Conservation (phyloP, 2,888 invertebrate genomes). For the Pterobdella sp. region DNA sequence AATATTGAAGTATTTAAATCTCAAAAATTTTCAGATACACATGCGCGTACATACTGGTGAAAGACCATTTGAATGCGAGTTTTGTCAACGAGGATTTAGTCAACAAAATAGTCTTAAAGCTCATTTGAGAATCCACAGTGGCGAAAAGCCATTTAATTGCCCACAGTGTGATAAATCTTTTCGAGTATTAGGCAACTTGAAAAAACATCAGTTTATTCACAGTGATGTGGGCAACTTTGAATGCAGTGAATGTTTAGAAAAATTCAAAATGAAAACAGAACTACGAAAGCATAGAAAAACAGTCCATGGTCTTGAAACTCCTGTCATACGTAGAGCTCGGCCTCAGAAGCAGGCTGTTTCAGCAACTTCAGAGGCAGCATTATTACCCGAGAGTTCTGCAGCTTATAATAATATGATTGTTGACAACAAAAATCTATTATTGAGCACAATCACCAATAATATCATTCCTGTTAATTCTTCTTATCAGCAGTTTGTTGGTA, state of each 20-base stretch:
- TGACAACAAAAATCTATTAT: background rate
- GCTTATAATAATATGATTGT: background rate
- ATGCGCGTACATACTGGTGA: constrained; percentile 37
- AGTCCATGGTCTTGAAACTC: background rate
- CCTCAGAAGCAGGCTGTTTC: background rate
- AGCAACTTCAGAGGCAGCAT: background rate
- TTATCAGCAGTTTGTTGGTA: constrained; percentile 2
- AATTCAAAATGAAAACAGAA: background rate
- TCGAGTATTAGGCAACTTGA: constrained; percentile 26
- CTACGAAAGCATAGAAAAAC: background rate
- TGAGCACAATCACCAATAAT: constrained; percentile 9
- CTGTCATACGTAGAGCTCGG: background rate
- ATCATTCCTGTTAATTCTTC: constrained; percentile 10
- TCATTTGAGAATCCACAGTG: constrained; percentile 36
- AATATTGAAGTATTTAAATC: background rate
- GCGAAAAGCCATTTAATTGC: constrained; percentile 32
- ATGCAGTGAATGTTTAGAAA: background rate
- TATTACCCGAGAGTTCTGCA: background rate
- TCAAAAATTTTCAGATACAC: constrained; percentile 25
- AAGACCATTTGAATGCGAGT: constrained; percentile 34
- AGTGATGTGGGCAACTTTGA: background rate
- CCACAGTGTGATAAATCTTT: constrained; percentile 25
- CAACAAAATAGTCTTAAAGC: constrained; percentile 36
- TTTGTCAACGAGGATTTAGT: constrained; percentile 34
- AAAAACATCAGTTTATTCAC: constrained; percentile 28